Percentiles rank a stretch among this genome's conserved stretches.
These are phyloP conservation scores for Myiozetetes cayanensis DNA, from an alignment of 2,113 vertebrate species.

Conservation along the genomic window DNA sequence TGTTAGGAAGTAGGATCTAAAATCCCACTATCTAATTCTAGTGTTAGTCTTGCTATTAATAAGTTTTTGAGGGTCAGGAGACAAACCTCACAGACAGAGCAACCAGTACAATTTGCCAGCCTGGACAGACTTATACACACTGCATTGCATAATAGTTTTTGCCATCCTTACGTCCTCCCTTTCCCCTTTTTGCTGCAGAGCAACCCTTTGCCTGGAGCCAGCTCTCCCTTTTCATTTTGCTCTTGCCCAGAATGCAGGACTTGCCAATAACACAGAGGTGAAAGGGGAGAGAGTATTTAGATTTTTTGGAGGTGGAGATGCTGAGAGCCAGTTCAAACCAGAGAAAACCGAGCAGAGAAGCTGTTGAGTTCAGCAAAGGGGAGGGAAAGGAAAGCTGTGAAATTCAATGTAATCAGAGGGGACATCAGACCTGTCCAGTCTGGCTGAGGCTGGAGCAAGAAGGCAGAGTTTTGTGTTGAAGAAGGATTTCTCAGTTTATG, in stretches of 20 bases:
- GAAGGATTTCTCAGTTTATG: neutral
- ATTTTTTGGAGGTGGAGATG: neutral
- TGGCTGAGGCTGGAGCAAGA: neutral
- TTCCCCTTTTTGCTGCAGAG: neutral
- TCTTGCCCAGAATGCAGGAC: neutral
- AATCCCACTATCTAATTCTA: neutral
- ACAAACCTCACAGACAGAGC: neutral
- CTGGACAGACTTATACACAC: neutral
- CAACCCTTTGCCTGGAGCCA: neutral
- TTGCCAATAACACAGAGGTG: neutral
- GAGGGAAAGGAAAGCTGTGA: neutral
- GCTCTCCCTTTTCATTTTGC: neutral
- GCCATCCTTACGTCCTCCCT: neutral
- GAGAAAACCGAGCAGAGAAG: neutral
- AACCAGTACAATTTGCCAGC: neutral
- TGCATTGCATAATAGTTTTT: neutral
- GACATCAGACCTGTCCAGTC: conserved; percentile 18
- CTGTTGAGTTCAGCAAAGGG: neutral
- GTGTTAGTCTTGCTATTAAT: fast-evolving
- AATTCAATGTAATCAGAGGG: neutral
- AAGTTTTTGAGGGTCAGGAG: neutral
- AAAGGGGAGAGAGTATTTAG: neutral
- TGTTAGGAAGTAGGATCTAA: neutral
- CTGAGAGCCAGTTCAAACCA: neutral
- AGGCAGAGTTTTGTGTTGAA: neutral